phyloP scores from a whole-genome alignment of 2,113 vertebrate genomes.

The Plecotus auritus region DNA sequence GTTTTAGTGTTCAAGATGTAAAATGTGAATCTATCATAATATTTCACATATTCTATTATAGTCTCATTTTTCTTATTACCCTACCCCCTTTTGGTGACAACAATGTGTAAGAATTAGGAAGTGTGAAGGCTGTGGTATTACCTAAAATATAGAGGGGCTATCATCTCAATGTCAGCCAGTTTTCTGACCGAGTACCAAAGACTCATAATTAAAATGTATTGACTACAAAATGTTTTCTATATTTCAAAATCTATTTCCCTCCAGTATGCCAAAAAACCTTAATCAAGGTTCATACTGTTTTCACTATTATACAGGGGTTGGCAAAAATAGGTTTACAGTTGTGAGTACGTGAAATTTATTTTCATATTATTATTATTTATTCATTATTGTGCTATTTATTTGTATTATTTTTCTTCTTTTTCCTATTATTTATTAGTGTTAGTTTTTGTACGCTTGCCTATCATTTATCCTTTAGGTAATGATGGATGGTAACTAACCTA shows the following conservation, averaged over 20 bases:
- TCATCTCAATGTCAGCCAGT: background rate
- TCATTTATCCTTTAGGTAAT: too few relatives aligned
- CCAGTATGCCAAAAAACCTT: background rate
- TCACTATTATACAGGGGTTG: background rate
- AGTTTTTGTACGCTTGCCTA: too few relatives aligned
- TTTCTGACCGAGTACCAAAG: background rate
- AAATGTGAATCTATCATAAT: constrained; percentile 55
- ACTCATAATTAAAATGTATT: background rate
- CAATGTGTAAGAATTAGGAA: background rate
- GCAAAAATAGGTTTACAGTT: too few relatives aligned
- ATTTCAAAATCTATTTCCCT: background rate
- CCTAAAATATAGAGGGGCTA: background rate
- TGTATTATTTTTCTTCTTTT: too few relatives aligned
- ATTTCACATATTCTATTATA: constrained; percentile 31
- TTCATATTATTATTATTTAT: too few relatives aligned
- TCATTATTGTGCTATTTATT: too few relatives aligned
- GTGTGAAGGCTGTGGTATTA: background rate
- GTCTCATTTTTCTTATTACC: background rate
- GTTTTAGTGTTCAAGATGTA: constrained; percentile 32
- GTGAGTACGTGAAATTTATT: too few relatives aligned
- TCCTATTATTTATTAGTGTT: too few relatives aligned
- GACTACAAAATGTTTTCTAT: background rate
- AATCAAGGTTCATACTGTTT: background rate
- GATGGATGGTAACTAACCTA: too few relatives aligned
- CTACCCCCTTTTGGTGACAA: background rate